phyloP scores from a whole-genome alignment of 2,797 vertebrate genomes.

The Rhadinocentrus ornatus region DNA sequence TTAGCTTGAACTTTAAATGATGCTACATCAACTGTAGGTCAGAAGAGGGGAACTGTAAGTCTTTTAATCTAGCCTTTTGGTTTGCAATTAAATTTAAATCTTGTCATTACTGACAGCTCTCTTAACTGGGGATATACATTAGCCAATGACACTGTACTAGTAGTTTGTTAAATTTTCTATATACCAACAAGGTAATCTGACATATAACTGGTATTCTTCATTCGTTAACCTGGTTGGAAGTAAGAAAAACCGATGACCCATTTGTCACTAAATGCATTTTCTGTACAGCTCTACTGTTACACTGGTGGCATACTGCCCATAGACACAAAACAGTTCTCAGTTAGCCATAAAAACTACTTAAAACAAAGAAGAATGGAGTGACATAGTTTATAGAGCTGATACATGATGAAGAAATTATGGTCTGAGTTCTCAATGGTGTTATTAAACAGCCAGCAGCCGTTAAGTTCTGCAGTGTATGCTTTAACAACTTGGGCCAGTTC shows the following conservation, averaged over 20 bases:
- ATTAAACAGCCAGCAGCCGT: background rate
- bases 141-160: too few species aligned
- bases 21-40: too few species aligned
- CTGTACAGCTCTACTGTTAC: background rate
- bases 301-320: background rate
- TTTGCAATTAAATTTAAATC: too few species aligned
- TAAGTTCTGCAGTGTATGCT: background rate
- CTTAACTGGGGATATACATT: too few species aligned
- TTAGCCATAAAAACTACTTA: too few species aligned
- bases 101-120: too few species aligned
- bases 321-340: background rate
- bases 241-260: background rate
- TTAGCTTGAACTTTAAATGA: too few species aligned
- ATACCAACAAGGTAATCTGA: background rate
- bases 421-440: background rate
- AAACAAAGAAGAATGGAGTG: background rate
- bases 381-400: background rate
- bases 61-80: too few species aligned
- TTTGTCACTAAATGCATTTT: background rate
- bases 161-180: background rate
- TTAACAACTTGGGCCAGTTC: background rate
- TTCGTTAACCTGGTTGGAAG: background rate
- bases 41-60: too few species aligned
- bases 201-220: background rate
- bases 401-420: background rate